A percentile compares a stretch with the other conserved stretches of the same genome.
Conservation (phyloP, 30 jellyfish, hydroid and myxozoan species). For the Clytia hemisphaerica region DNA sequence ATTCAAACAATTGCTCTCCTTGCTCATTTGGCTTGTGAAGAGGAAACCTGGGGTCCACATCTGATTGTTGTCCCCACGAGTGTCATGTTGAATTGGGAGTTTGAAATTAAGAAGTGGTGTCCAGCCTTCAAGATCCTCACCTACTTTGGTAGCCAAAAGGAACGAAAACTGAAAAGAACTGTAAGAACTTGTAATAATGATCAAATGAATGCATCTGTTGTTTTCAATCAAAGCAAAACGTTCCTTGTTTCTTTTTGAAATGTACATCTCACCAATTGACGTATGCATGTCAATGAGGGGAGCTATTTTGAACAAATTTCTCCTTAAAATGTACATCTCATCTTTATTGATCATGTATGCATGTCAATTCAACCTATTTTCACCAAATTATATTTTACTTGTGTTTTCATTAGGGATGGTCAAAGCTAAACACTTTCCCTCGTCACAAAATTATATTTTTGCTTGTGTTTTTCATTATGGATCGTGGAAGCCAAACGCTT, state of each 20-base stretch:
- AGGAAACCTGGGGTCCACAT: slow-evolving; percentile 99
- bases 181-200: too few relatives aligned
- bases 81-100: slow-evolving; percentile 98
- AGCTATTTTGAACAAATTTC: too few relatives aligned
- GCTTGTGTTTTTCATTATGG: background rate
- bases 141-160: slow-evolving; percentile 91
- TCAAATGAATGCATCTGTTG: too few relatives aligned
- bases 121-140: slow-evolving; percentile 89
- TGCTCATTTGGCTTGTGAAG: slow-evolving; percentile 94
- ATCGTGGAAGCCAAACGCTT: background rate
- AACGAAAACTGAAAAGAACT: slow-evolving; percentile 70
- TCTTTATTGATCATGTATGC: too few relatives aligned
- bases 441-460: too few relatives aligned
- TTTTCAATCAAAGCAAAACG: too few relatives aligned
- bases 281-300: too few relatives aligned
- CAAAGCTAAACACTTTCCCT: slow-evolving; percentile 95
- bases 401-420: slow-evolving; percentile 98
- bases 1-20: slow-evolving; percentile 90
- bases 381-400: too few relatives aligned
- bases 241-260: too few relatives aligned
- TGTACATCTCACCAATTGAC: too few relatives aligned
- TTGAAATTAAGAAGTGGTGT: slow-evolving; percentile 90
- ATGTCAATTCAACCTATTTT: too few relatives aligned
- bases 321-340: too few relatives aligned
- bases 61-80: slow-evolving; percentile 94